Percentiles rank a stretch among this genome's conserved stretches.
phyloP scores from a whole-genome alignment of 2,113 vertebrate species.

The Saccopteryx bilineata region DNA sequence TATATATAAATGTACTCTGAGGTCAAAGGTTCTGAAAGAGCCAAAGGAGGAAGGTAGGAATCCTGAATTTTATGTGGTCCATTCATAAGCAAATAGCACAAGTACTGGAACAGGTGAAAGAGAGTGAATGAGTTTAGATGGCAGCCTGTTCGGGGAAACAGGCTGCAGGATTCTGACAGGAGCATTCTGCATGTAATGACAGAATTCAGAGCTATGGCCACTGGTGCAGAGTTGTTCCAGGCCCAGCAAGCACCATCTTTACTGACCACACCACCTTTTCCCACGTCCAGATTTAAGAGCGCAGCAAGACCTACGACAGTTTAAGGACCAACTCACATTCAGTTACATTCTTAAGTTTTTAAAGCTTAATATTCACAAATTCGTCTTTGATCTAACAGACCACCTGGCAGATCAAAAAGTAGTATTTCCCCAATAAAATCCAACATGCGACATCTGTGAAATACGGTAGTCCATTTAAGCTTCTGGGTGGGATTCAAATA shows the following conservation, averaged over 20 bases:
- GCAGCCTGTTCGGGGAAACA: not conserved
- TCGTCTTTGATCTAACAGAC: not conserved
- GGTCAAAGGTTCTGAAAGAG: not conserved
- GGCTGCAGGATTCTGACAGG: not conserved
- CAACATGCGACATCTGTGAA: not conserved
- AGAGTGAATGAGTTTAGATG: not conserved
- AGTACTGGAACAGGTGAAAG: not conserved
- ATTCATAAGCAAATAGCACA: not conserved
- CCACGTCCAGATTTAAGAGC: not conserved
- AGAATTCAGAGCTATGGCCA: not conserved
- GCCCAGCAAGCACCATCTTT: not conserved
- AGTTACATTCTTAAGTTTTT: not conserved
- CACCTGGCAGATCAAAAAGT: not conserved
- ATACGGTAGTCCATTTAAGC: not conserved
- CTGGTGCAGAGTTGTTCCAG: not conserved
- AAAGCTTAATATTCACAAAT: not conserved
- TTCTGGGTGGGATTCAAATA: not conserved
- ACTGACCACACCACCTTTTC: not conserved
- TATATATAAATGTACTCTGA: not conserved
- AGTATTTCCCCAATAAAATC: constrained; percentile 15
- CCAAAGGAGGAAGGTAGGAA: not conserved
- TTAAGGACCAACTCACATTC: not conserved
- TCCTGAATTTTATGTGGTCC: not conserved
- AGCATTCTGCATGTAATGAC: not conserved
- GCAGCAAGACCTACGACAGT: not conserved